Base-by-base conservation (phyloP, 2,888 invertebrate genomes). In the Cheilosia vulpina region DNA sequence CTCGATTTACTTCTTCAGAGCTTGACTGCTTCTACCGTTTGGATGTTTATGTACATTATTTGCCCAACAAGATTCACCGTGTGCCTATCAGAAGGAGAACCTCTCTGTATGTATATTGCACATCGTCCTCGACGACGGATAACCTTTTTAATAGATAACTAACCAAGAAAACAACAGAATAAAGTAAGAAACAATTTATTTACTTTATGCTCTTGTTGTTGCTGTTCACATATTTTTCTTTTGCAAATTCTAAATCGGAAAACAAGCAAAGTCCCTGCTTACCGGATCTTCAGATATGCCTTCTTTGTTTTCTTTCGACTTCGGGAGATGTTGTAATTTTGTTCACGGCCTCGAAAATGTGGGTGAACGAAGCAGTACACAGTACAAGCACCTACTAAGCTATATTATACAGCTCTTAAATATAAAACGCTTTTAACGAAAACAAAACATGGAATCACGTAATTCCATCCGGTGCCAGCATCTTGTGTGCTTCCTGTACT, bases 281-380 rank as follows among this genome's bases (percentile, higher is more conserved):
- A 66, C 76, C 71, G 71, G 81, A 76, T 82, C 71, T 9, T 17
- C 7, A 47, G 17, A 82, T 66, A 71, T 60, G 58, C 65, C 24
- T 60, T 58, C 45, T 58, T 60, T 60, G 45, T 21, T 47, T 73
- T 66, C 52, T 60, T 66, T 66, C 58, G 57, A 66, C 19, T 57
- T 63, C 31, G 7, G 19, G 21, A 53, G 47, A 47, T 55, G 19
- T 13, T 63, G 34, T 55, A 53, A 62, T 53, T 53, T 53, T 62
- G 38, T 52, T 17, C 52, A 45, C 34, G 55, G 11, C 38, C 55
- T 55, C 24, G 45, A 9, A 19, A 7, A 19, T 7, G 9, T 19
- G 11, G 7, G 9, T 19, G 19, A 17, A 17, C 3, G 9, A 4
- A 19, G 47, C 17, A 47, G 17, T 17, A 17, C 5, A 7, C 6